Evolutionary conservation across 53 echinoderm and acorn worm species (phyloP).

Genomic region (Paracentrotus lividus): DNA sequence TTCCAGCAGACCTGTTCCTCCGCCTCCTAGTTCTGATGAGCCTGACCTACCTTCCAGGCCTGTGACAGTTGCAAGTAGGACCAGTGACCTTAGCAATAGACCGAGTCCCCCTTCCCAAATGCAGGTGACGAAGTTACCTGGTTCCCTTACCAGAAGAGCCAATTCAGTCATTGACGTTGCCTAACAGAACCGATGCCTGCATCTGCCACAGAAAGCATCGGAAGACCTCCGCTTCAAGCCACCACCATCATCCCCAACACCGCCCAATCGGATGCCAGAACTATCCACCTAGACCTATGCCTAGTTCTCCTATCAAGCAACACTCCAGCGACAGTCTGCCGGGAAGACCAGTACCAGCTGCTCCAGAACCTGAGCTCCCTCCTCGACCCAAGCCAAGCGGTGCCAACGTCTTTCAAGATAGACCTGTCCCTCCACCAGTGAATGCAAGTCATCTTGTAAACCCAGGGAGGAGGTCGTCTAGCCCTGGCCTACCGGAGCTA

Average conservation of each 20-base stretch:
- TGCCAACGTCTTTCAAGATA: not conserved
- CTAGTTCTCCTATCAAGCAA: not conserved
- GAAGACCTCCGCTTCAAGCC: constrained; percentile 47
- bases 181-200: constrained; percentile 17
- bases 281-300: constrained; percentile 38
- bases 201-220: not conserved
- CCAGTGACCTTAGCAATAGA: constrained; percentile 32
- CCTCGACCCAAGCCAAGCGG: not conserved
- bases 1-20: constrained; percentile 10
- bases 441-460: not conserved
- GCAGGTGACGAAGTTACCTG: not conserved
- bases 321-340: not conserved
- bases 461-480: constrained; percentile 33
- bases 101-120: constrained; percentile 7
- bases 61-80: not conserved
- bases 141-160: not conserved
- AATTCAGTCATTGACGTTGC: not conserved
- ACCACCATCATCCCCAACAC: constrained; percentile 43
- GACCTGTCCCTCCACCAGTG: not conserved
- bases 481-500: constrained; percentile 64
- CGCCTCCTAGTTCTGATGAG: constrained; percentile 26
- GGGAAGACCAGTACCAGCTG: constrained; percentile 17
- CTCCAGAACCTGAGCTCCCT: constrained; percentile 59
- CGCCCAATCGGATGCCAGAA: constrained; percentile 13
- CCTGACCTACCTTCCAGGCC: constrained; percentile 57